phyloP scores from a whole-genome alignment of 1,140 invertebrate genomes.

The Acromyrmex echinatior region DNA sequence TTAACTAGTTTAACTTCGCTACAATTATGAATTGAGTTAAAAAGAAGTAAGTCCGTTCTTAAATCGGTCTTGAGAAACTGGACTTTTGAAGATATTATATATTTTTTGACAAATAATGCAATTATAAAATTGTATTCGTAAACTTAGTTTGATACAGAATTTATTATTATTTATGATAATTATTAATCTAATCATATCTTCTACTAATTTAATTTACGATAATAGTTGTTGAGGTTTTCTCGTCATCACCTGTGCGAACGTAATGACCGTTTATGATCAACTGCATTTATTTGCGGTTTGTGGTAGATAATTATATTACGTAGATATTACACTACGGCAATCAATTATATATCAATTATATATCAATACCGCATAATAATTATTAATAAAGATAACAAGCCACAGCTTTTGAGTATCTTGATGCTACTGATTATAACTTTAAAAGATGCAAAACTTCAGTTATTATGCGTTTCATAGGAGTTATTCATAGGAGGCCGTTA shows the following conservation, averaged over 20 bases:
- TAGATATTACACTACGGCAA: not conserved
- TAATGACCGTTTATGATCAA: not conserved
- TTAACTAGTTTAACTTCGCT: not conserved
- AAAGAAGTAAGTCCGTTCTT: not conserved
- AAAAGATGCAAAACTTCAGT: not conserved
- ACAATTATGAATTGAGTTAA: not conserved
- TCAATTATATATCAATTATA: not conserved
- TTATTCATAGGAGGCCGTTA: not conserved
- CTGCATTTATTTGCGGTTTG: conserved; percentile 27
- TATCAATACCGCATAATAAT: conserved; percentile 3
- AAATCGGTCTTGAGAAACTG: not conserved
- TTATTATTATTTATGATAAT: conserved; percentile 13
- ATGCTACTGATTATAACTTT: not conserved
- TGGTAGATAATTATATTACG: conserved; percentile 1
- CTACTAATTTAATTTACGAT: not conserved
- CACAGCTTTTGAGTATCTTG: not conserved
- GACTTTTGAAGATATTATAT: not conserved
- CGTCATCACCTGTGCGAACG: not conserved
- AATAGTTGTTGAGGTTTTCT: not conserved
- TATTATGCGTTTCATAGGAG: not conserved
- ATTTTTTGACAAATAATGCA: not conserved
- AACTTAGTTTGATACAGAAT: not conserved
- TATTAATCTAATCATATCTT: not conserved
- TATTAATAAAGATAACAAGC: conserved; percentile 29
- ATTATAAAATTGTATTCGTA: not conserved